These are phyloP conservation scores for Sciurus vulgaris DNA, from an alignment of 2,797 vertebrate species.

Conservation along the genomic window DNA sequence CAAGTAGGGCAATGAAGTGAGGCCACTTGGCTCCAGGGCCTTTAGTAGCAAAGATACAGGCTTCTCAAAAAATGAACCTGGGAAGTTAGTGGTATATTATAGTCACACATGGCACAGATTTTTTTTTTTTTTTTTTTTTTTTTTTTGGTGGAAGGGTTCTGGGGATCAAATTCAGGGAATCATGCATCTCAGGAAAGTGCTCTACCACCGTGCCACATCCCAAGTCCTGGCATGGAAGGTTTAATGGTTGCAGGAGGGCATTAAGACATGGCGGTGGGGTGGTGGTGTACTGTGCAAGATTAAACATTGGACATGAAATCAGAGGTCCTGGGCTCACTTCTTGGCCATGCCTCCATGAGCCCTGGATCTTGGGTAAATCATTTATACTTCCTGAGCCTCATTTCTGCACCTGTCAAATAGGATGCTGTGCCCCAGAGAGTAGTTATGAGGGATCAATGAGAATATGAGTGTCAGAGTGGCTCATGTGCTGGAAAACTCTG, in stretches of 20 bases:
- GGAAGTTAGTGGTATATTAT: background rate
- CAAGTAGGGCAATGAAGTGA: background rate
- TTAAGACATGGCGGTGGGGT: background rate
- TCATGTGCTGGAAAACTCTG: background rate
- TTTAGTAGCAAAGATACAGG: background rate
- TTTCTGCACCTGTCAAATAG: background rate
- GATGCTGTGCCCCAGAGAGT: background rate
- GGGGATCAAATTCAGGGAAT: no score
- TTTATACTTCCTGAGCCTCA: background rate
- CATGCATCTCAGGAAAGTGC: no score
- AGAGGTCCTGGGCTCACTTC: background rate
- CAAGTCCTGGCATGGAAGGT: background rate
- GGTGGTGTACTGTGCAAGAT: background rate
- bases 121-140: no score
- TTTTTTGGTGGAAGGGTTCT: no score
- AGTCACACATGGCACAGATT: background rate
- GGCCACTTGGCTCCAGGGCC: background rate
- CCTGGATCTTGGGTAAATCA: background rate
- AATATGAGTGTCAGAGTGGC: background rate
- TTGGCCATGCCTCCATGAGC: background rate
- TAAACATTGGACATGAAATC: background rate
- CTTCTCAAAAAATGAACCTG: background rate
- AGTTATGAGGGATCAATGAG: background rate
- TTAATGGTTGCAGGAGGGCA: background rate
- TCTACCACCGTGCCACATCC: no score